Conservation (phyloP, 1,140 invertebrate genomes). For the Leptinotarsa lineolata region DNA sequence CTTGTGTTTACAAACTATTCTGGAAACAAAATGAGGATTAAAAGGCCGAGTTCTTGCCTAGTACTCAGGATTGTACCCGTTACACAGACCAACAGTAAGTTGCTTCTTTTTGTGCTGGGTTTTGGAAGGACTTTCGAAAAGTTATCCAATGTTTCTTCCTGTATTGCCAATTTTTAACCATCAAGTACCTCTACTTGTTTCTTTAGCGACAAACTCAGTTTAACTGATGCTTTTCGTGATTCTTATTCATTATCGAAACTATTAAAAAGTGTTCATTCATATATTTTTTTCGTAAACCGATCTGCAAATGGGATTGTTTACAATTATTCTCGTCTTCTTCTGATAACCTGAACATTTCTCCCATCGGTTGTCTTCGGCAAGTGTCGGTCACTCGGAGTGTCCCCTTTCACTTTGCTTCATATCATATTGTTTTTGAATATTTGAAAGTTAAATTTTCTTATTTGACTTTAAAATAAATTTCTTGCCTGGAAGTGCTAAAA, state of each 20-base stretch:
- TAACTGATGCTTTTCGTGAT: too few relatives aligned
- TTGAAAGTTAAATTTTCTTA: constrained; percentile 23
- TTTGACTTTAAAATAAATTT: constrained; percentile 12
- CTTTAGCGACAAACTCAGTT: too few relatives aligned
- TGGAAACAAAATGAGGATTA: constrained; percentile 66
- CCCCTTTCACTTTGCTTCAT: neutral
- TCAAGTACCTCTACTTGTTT: too few relatives aligned
- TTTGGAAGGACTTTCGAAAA: too few relatives aligned
- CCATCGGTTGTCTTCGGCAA: neutral
- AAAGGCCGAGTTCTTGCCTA: constrained; percentile 66
- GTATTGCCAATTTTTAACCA: too few relatives aligned
- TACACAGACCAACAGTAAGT: constrained; percentile 47
- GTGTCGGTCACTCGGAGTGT: neutral
- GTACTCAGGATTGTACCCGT: constrained; percentile 65
- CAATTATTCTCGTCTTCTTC: too few relatives aligned
- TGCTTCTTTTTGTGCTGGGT: constrained; percentile 11
- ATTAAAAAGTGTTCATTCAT: too few relatives aligned
- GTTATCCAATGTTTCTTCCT: too few relatives aligned
- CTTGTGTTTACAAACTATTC: constrained; percentile 25
- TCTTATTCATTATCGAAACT: too few relatives aligned
- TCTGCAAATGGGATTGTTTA: too few relatives aligned
- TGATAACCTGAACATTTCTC: too few relatives aligned
- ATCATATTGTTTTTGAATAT: constrained; percentile 15
- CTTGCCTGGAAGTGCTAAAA: constrained; percentile 32
- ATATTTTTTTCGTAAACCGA: too few relatives aligned